Percentiles rank a stretch among this genome's conserved stretches.
phyloP scores from a whole-genome alignment of 2,888 invertebrate genomes.

The Ectemnius continuus region DNA sequence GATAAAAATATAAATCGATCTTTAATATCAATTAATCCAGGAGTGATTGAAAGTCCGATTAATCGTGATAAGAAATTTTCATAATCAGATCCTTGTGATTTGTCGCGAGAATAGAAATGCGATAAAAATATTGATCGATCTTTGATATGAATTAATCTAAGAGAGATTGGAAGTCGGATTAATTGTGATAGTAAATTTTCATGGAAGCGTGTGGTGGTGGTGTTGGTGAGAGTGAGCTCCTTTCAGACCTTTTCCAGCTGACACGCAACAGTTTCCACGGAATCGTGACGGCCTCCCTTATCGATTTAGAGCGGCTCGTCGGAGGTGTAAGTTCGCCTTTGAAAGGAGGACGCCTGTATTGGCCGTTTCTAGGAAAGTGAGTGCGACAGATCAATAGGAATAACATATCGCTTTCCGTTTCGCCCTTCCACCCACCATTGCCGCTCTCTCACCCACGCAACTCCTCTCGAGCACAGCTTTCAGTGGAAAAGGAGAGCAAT shows the following conservation, averaged over 20 bases:
- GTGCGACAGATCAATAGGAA: conserved; percentile 40
- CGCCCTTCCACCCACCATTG: not conserved
- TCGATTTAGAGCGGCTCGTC: conserved; percentile 42
- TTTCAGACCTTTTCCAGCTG: not conserved
- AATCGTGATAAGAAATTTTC: too few species aligned
- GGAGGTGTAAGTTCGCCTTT: conserved; percentile 41
- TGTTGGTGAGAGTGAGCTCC: not conserved
- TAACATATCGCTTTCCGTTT: not conserved
- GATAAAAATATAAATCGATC: too few species aligned
- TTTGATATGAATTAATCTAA: too few species aligned
- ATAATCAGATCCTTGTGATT: too few species aligned
- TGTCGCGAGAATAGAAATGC: too few species aligned
- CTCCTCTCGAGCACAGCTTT: not conserved
- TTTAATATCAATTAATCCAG: too few species aligned
- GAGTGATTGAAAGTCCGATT: too few species aligned
- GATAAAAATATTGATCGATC: too few species aligned
- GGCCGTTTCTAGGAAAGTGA: conserved; percentile 35
- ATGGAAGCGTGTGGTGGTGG: too few species aligned
- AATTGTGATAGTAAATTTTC: too few species aligned
- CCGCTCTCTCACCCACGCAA: not conserved
- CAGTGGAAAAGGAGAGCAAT: too few species aligned
- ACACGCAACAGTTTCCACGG: conserved; percentile 28
- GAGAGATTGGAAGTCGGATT: too few species aligned
- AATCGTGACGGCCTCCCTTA: conserved; percentile 31
- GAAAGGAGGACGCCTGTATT: conserved; percentile 44